Conservation (phyloP, 2,888 invertebrate genomes). For the Carterocephalus palaemon region DNA sequence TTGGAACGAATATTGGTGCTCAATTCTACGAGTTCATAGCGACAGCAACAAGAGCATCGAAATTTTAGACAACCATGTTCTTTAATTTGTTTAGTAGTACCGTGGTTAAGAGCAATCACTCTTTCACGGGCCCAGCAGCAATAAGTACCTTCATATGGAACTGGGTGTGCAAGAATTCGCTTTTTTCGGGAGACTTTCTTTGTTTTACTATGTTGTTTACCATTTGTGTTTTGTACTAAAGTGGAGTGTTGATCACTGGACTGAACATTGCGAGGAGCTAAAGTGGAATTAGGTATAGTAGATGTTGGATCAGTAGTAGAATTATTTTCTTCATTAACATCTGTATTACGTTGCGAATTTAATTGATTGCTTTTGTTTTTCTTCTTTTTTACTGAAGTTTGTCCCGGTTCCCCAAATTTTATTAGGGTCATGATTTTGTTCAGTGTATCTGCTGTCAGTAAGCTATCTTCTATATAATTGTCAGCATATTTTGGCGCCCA, state of each 20-base stretch:
- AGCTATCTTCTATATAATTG: conserved; percentile 29
- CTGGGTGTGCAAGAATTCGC: neutral
- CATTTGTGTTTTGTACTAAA: too few species aligned
- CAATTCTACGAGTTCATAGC: conserved; percentile 25
- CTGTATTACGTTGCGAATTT: conserved; percentile 4
- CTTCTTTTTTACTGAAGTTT: conserved; percentile 19
- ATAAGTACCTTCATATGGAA: conserved; percentile 22
- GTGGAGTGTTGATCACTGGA: too few species aligned
- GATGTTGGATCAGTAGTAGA: too few species aligned
- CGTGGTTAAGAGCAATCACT: too few species aligned
- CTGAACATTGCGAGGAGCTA: too few species aligned
- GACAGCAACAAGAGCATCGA: conserved; percentile 48
- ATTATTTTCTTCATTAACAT: conserved; percentile 1
- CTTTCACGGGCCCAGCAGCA: conserved; percentile 53
- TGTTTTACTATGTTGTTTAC: conserved; percentile 6
- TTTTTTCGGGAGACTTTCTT: neutral
- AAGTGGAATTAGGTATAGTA: too few species aligned
- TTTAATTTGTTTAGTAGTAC: conserved; percentile 4
- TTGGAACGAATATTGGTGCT: neutral
- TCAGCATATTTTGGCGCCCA: conserved; percentile 6
- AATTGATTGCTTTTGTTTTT: conserved; percentile 16
- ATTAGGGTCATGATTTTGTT: conserved; percentile 56
- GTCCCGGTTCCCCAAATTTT: conserved; percentile 25
- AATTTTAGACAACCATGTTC: conserved; percentile 34
- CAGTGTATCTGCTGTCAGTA: conserved; percentile 50